Evolutionary conservation across 2,113 vertebrate genomes (phyloP), one percentile per base, ranked within the genome.

Genomic region (Ochotona princeps): DNA sequence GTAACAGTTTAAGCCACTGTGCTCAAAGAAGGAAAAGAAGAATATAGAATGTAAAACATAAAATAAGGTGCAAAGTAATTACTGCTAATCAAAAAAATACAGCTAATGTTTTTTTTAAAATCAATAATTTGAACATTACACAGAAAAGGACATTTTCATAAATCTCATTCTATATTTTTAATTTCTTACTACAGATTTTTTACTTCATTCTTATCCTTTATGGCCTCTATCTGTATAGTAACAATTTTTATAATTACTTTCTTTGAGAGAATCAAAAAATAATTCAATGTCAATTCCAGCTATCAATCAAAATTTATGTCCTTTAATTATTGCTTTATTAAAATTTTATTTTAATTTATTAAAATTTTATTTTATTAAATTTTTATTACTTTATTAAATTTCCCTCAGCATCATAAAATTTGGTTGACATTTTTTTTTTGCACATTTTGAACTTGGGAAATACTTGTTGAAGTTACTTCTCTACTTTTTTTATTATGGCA

Each of bases 211-310:
- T 86, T 83, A 66, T 83, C 3, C 4, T 86, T 83, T 65, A 76
- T 63, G 54, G 21, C 60, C 7, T 26, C 25, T 20, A 35, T 8
- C 67, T 87, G 54, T 10, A 72, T 76, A 54, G 10, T 5, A 54
- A 4, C 89, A 30, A 51, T 15, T 90, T 82, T 66, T 75, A 79
- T 69, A 73, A 67, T 66, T 23, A 60, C 17, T 92, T 73, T 92
- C 70, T 75, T 30, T 76, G 30, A 82, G 44, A 44, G 23, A 88
- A 21, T 1, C 25, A 28, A 38, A 57, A 44, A 93, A 21, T 69
- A 87, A 78, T 87, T 83, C 28, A 57, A 23, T 57, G 66, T 83
- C n/a, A 66, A 5, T 8, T 38, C 11, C 78, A 49, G 14, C 28
- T 35, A 75, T 30, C 47, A 4, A 83, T 30, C 13, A 76, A 49